Conservation (phyloP, 2,888 invertebrate genomes). For the Idaea dimidiata region DNA sequence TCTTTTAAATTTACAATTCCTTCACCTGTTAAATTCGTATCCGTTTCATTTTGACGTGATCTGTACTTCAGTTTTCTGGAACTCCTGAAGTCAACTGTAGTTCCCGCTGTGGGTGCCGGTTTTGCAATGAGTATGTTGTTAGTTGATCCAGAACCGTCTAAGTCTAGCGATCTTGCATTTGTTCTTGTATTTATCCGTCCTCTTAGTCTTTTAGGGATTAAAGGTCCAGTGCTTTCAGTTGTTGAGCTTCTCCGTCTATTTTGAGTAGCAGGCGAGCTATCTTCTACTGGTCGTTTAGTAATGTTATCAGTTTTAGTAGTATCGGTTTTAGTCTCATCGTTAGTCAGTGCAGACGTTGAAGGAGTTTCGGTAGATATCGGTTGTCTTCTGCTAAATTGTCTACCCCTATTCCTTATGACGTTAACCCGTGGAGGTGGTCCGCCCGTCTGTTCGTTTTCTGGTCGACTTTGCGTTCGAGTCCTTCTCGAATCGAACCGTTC, state of each 20-base stretch:
- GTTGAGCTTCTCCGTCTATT: conserved; percentile 54
- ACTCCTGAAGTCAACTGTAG: conserved; percentile 50
- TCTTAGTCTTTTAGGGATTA: conserved; percentile 41
- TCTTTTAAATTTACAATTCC: conserved; percentile 53
- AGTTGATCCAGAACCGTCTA: conserved; percentile 62
- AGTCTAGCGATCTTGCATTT: conserved; percentile 51
- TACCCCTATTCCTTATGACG: conserved; percentile 45
- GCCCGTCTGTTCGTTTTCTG: conserved; percentile 38
- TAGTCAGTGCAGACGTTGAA: conserved; percentile 37
- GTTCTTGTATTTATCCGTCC: conserved; percentile 53
- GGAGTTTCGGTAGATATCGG: conserved; percentile 38
- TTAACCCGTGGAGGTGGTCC: conserved; percentile 43
- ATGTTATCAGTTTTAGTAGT: conserved; percentile 52
- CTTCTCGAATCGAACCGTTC: conserved; percentile 68
- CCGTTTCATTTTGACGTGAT: conserved; percentile 57
- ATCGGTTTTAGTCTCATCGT: conserved; percentile 57
- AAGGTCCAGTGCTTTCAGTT: conserved; percentile 43
- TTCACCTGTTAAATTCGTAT: conserved; percentile 66
- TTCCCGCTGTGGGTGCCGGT: conserved; percentile 57
- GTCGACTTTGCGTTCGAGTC: conserved; percentile 60
- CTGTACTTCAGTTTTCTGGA: conserved; percentile 63
- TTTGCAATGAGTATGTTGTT: conserved; percentile 58
- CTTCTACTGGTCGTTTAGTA: conserved; percentile 47
- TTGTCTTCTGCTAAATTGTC: conserved; percentile 37
- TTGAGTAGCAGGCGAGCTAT: conserved; percentile 43